Evolutionary conservation across 2,113 vertebrate genomes (phyloP).

Genomic region (Noturus placidus): DNA sequence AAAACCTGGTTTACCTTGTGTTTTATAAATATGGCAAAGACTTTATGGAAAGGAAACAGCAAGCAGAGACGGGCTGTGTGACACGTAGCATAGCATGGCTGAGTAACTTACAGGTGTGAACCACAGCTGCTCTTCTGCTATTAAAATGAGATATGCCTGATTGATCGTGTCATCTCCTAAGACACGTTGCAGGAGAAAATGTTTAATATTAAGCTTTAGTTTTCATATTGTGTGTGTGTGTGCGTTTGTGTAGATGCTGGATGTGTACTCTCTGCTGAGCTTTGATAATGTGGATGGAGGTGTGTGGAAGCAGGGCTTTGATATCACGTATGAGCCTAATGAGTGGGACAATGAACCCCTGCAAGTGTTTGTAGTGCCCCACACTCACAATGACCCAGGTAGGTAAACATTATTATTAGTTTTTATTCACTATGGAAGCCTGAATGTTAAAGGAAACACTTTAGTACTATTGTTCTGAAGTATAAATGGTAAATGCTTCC

Average conservation of each 20-base stretch:
- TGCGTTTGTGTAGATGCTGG: slow-evolving; percentile 80
- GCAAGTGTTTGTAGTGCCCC: slow-evolving; percentile 93
- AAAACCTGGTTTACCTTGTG: neutral
- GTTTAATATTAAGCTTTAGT: slow-evolving; percentile 3
- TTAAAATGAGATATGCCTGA: neutral
- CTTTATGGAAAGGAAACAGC: too few species aligned
- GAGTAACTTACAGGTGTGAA: neutral
- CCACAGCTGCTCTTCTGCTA: neutral
- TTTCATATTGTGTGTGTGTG: neutral
- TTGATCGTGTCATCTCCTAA: neutral
- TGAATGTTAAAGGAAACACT: neutral
- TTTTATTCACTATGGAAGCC: neutral
- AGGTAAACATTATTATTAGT: slow-evolving; percentile 51
- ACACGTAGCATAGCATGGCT: neutral
- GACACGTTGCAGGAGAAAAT: neutral
- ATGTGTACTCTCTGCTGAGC: slow-evolving; percentile 83
- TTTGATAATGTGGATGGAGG: slow-evolving; percentile 95
- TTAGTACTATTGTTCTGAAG: neutral
- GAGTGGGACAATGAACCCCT: slow-evolving; percentile 90
- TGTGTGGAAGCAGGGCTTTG: slow-evolving; percentile 98
- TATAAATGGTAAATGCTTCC: neutral
- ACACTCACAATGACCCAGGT: slow-evolving; percentile 98
- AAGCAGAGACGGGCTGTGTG: neutral
- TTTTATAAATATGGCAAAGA: neutral
- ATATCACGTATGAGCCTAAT: slow-evolving; percentile 84